These are phyloP conservation scores for Graptemys geographica DNA, from an alignment of 2,797 vertebrate species.

Conservation along the genomic window DNA sequence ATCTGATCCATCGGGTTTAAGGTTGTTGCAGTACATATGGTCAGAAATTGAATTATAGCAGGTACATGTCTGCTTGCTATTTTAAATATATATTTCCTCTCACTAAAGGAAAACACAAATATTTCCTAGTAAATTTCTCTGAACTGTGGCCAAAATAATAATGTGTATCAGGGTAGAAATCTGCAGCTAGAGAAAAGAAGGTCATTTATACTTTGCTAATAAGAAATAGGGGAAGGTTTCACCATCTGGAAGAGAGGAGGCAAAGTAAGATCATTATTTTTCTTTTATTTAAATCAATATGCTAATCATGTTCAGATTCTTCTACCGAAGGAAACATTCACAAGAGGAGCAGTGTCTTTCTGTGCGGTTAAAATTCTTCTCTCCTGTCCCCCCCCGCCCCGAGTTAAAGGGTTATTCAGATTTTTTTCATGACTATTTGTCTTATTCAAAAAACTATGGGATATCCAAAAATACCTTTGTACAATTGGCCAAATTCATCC, in stretches of 20 bases:
- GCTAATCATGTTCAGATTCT: neutral
- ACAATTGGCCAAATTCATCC: neutral
- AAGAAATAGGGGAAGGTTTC: neutral
- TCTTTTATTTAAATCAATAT: neutral
- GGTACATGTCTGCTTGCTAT: neutral
- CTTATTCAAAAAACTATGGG: neutral
- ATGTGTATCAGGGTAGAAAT: neutral
- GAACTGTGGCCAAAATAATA: slow-evolving; percentile 20
- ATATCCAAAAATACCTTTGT: neutral
- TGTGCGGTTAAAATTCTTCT: neutral
- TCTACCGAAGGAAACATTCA: too few species aligned
- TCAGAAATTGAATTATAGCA: neutral
- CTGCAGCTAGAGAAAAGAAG: neutral
- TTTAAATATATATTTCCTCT: neutral
- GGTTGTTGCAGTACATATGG: neutral
- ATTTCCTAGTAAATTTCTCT: slow-evolving; percentile 5
- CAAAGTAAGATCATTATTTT: neutral
- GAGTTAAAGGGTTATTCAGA: neutral
- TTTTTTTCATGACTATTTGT: neutral
- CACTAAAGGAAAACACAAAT: neutral
- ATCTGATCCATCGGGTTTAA: neutral
- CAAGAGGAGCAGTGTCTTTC: neutral
- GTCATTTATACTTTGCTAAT: neutral
- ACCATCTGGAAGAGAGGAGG: neutral
- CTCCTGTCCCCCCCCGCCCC: neutral